A percentile compares a stretch with the other conserved stretches of the same genome.
Conservation (phyloP, 2,797 vertebrate genomes). For the Eurystomus glaucurus region DNA sequence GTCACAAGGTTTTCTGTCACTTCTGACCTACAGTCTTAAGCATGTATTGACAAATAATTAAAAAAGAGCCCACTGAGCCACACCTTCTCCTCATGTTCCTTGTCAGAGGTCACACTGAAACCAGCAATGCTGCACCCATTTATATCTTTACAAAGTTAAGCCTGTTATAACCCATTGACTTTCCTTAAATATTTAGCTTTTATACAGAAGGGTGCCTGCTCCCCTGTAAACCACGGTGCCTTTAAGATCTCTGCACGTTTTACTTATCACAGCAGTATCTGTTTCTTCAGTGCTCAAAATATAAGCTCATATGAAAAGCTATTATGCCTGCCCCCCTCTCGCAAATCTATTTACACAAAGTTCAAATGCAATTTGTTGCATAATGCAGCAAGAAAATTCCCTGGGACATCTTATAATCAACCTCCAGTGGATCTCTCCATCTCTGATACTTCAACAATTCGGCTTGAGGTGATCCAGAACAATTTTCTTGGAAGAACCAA, state of each 20-base stretch:
- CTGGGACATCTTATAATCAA: neutral
- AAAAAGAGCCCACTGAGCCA: neutral
- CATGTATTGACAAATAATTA: neutral
- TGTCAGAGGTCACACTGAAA: neutral
- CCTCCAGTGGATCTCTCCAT: neutral
- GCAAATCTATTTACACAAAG: neutral
- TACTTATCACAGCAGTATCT: neutral
- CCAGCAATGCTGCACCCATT: neutral
- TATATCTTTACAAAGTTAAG: neutral
- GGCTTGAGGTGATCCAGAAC: neutral
- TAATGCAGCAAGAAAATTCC: neutral
- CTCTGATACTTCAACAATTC: neutral
- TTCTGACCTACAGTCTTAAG: neutral
- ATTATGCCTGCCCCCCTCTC: neutral
- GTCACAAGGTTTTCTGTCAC: neutral
- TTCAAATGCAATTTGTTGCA: neutral
- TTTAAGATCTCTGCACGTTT: neutral
- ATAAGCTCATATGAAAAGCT: accelerated
- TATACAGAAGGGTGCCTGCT: neutral
- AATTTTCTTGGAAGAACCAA: neutral
- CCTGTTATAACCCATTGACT: neutral
- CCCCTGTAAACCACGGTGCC: neutral
- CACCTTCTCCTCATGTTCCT: neutral
- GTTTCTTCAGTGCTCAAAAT: neutral
- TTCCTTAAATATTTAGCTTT: neutral